Conservation (phyloP, 1,140 invertebrate genomes). For the Drosophila seguyi region DNA sequence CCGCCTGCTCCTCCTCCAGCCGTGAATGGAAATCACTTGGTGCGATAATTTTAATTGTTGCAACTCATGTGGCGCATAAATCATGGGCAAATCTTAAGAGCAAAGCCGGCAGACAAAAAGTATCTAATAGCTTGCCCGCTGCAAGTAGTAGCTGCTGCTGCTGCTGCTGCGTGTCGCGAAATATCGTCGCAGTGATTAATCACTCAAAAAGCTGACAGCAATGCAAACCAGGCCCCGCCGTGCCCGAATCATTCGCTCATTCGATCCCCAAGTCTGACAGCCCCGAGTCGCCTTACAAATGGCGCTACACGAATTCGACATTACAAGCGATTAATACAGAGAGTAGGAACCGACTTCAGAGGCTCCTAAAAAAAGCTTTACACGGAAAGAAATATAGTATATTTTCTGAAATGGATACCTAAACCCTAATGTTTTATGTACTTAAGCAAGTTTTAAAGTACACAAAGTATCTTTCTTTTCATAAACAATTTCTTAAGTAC, state of each 20-base stretch:
- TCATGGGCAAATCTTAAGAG: constrained; percentile 73
- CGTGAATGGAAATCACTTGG: constrained; percentile 35
- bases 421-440: too few relatives aligned
- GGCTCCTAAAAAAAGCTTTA: not conserved
- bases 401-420: not conserved
- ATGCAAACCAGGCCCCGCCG: constrained; percentile 9
- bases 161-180: constrained; percentile 64
- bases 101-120: constrained; percentile 62
- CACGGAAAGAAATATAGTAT: constrained; percentile 14
- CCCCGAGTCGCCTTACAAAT: constrained; percentile 67
- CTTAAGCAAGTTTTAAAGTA: not conserved
- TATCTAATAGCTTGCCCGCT: constrained; percentile 76
- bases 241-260: not conserved
- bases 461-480: fast-evolving
- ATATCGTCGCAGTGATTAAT: constrained; percentile 75
- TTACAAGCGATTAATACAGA: constrained; percentile 50
- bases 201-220: constrained; percentile 71
- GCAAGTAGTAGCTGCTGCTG: constrained; percentile 62
- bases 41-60: constrained; percentile 78
- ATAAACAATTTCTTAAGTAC: too few relatives aligned
- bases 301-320: constrained; percentile 71
- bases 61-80: constrained; percentile 62
- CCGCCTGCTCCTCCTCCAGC: constrained; percentile 3
- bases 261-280: constrained; percentile 26
- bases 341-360: constrained; percentile 10